phyloP scores from a whole-genome alignment of 1,140 invertebrate genomes.

The Oreohelix idahoensis region DNA sequence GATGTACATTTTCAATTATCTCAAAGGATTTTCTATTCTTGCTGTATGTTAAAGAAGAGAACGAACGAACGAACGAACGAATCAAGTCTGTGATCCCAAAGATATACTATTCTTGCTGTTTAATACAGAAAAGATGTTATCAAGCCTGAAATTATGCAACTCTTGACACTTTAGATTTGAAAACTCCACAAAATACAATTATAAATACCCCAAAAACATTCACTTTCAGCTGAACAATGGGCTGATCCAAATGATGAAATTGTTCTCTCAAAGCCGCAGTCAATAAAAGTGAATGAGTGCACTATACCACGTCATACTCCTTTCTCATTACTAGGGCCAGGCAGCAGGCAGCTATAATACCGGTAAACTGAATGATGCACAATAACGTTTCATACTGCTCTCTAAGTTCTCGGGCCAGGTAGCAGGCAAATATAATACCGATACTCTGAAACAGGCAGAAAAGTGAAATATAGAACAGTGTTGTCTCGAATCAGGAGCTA shows the following conservation, averaged over 20 bases:
- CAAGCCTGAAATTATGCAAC: no score
- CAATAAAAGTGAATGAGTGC: background rate
- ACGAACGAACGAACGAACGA: no score
- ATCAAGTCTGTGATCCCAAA: no score
- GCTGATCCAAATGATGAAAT: background rate
- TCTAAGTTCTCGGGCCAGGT: slow-evolving; percentile 88
- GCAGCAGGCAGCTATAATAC: slow-evolving; percentile 90
- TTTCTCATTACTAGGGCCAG: slow-evolving; percentile 89
- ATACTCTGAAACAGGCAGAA: slow-evolving; percentile 81
- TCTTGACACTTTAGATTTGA: no score
- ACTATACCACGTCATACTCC: slow-evolving; percentile 76
- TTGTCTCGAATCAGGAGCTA: no score
- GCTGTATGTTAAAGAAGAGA: no score
- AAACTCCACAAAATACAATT: background rate
- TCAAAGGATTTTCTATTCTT: no score
- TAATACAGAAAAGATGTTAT: no score
- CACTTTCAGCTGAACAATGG: background rate
- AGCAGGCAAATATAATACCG: slow-evolving; percentile 90
- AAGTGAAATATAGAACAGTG: no score
- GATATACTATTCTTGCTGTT: no score
- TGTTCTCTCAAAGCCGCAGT: background rate
- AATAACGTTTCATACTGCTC: slow-evolving; percentile 78
- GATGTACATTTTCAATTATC: no score
- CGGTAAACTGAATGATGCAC: slow-evolving; percentile 89
- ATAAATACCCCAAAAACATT: background rate